Conservation (phyloP, 2,888 invertebrate species). For the Emmelina monodactyla region DNA sequence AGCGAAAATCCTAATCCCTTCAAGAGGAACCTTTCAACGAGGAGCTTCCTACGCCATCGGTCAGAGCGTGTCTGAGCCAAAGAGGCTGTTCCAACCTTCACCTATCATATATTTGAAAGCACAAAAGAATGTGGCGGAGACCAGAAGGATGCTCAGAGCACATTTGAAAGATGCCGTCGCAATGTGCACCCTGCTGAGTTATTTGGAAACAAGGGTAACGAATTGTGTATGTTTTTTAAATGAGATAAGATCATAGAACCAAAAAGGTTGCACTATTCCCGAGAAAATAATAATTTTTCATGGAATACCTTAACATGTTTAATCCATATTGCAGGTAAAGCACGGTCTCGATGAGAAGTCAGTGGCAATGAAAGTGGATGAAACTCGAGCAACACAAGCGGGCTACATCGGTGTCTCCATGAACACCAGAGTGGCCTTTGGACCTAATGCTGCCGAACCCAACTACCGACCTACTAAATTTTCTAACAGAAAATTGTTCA, state of each 20-base stretch:
- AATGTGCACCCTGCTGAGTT: slow-evolving; percentile 82
- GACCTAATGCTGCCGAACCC: slow-evolving; percentile 86
- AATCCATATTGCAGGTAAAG: slow-evolving; percentile 47
- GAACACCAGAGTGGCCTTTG: slow-evolving; percentile 86
- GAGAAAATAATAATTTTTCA: too few species aligned
- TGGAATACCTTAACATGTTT: too few species aligned
- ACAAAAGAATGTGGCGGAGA: slow-evolving; percentile 83
- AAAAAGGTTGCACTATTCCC: too few species aligned
- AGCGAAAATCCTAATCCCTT: slow-evolving; percentile 72
- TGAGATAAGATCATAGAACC: too few species aligned
- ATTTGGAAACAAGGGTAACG: slow-evolving; percentile 37
- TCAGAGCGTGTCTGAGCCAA: slow-evolving; percentile 65
- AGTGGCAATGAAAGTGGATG: slow-evolving; percentile 74
- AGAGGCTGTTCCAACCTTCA: slow-evolving; percentile 71
- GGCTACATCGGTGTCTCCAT: slow-evolving; percentile 80
- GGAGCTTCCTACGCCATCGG: slow-evolving; percentile 78
- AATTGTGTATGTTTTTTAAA: too few species aligned
- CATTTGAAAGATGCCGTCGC: slow-evolving; percentile 90
- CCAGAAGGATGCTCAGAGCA: slow-evolving; percentile 81
- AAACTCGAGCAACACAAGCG: slow-evolving; percentile 77
- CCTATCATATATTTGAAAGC: slow-evolving; percentile 88
- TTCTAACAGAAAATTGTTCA: slow-evolving; percentile 74
- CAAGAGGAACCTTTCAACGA: slow-evolving; percentile 72
- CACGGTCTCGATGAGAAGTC: slow-evolving; percentile 74
- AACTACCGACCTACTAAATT: slow-evolving; percentile 79